Evolutionary conservation across 1,140 invertebrate genomes (phyloP).

Genomic region (Apis cerana): DNA sequence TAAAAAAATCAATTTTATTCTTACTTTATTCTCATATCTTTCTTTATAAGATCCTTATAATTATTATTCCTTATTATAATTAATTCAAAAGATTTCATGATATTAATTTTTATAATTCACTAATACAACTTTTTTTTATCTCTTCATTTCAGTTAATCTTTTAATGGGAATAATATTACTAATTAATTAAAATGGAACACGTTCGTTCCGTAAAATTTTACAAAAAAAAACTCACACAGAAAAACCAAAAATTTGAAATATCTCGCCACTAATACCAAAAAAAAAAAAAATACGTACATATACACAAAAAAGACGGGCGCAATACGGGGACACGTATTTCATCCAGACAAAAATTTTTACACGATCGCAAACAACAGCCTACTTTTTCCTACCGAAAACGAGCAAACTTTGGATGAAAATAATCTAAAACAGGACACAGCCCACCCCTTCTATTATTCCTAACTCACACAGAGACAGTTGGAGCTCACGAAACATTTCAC

Average conservation of each 20-base stretch:
- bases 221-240: background rate
- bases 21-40: too few relatives aligned
- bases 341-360: background rate
- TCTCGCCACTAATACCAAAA: background rate
- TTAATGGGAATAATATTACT: too few relatives aligned
- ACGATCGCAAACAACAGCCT: background rate
- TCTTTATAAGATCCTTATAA: too few relatives aligned
- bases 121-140: too few relatives aligned
- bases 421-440: background rate
- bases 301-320: background rate
- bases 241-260: background rate
- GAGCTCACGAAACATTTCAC: constrained; percentile 20
- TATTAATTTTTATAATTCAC: too few relatives aligned
- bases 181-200: background rate
- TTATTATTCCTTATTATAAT: too few relatives aligned
- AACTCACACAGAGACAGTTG: background rate
- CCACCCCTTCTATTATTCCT: background rate
- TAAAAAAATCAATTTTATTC: too few relatives aligned
- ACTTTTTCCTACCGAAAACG: background rate
- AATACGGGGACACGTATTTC: too few relatives aligned
- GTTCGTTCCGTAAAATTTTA: too few relatives aligned
- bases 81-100: too few relatives aligned
- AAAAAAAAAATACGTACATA: too few relatives aligned
- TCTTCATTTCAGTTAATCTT: too few relatives aligned
- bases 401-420: background rate